Evolutionary conservation across 2,113 vertebrate species (phyloP).

Genomic region (Larimichthys polyactis): DNA sequence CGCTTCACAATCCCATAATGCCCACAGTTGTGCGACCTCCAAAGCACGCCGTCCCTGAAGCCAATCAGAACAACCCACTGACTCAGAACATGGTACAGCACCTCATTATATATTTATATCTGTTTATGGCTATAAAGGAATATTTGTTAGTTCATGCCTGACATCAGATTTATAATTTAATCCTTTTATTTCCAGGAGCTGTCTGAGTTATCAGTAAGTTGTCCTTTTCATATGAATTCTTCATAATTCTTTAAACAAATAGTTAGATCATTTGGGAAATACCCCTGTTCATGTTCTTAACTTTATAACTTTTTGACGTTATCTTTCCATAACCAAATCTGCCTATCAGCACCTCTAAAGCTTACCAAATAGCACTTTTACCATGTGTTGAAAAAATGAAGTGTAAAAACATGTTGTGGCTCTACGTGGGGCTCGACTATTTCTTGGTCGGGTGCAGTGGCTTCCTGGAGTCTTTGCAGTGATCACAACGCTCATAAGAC

Average conservation of each 20-base stretch:
- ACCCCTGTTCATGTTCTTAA: neutral
- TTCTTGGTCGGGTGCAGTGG: neutral
- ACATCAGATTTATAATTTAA: neutral
- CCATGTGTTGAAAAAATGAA: neutral
- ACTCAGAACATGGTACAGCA: constrained; percentile 88
- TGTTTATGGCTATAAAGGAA: neutral
- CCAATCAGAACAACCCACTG: constrained; percentile 72
- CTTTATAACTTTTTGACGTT: no score
- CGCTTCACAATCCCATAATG: constrained; percentile 95
- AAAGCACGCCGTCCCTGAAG: constrained; percentile 85
- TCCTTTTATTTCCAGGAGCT: constrained; percentile 84
- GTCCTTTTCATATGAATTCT: neutral
- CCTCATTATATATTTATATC: neutral
- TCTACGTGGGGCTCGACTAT: neutral
- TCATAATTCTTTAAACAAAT: neutral
- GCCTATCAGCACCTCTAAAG: neutral
- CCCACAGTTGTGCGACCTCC: constrained; percentile 95
- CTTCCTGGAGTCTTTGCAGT: neutral
- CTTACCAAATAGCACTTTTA: neutral
- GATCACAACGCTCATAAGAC: neutral
- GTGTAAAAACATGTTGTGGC: neutral
- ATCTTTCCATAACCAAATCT: neutral
- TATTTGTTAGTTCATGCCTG: neutral
- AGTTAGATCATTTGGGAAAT: neutral
- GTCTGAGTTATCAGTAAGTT: constrained; percentile 89